Evolutionary conservation across 2,797 vertebrate genomes (phyloP), one percentile per base, ranked within the genome.

Genomic region (Saguinus oedipus): DNA sequence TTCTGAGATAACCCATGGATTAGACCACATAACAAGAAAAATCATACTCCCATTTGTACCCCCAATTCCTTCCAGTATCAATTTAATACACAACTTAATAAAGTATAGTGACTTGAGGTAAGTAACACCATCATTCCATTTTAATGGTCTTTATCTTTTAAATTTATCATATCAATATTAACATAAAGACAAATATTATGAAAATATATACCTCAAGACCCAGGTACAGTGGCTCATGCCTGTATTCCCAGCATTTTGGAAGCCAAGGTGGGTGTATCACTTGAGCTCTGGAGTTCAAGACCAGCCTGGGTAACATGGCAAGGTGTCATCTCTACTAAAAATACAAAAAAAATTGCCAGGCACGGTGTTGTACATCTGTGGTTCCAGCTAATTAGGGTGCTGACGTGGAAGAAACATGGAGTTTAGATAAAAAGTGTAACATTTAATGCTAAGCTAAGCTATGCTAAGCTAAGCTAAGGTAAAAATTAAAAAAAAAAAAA

Each of bases 101-200:
- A 96, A 85, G 48, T 70, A 44, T 90, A 20, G n/a, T 72, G 74
- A 90, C 42, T 27, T 83, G n/a, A 91, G 44, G 27, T 80, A 92
- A 72, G 42, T 84, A 96, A 93, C 42, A 95, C 10, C 83, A 11
- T 79, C 81, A 90, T 72, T 79, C 27, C 80, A 87, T 90, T 95
- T 97, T 92, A 95, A 82, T 91, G 33, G 42, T 83, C 26, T 83
- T 72, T 88, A 72, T 76, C 92, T 97, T 95, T 95, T 86, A 95
- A 93, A 81, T 87, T 76, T 92, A 92, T 96, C 64, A 79, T 42
- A 53, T 94, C 92, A 82, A 81, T 97, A 89, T 78, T 87, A 97
- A 78, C n/a, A 89, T 83, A 30, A 92, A 94, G 36, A 59, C 17
- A 96, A 89, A 92, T 93, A 88, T 88, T 83, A 74, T 85, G 24